A percentile compares a stretch with the other conserved stretches of the same genome.
Conservation (phyloP, 2,797 vertebrate species). For the Aselliscus stoliczkanus region DNA sequence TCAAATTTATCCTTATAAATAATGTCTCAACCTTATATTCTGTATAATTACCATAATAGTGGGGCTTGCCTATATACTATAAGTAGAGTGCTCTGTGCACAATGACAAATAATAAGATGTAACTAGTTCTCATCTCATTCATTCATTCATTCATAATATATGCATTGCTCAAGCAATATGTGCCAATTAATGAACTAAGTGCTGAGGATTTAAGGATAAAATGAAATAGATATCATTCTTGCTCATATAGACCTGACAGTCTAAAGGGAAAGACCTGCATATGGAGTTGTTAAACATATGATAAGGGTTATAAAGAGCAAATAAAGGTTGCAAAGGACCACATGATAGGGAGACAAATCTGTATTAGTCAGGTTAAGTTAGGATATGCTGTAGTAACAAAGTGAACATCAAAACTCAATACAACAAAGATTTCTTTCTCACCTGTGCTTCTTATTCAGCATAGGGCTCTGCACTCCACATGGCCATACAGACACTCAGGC, state of each 20-base stretch:
- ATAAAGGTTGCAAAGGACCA: not conserved
- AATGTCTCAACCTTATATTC: constrained; percentile 24
- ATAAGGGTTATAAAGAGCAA: not conserved
- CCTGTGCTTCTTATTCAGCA: not conserved
- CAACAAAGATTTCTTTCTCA: not conserved
- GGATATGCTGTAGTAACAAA: not conserved
- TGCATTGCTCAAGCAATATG: not conserved
- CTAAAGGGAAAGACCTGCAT: not conserved
- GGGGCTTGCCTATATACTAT: not conserved
- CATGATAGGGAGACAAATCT: not conserved
- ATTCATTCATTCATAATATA: not conserved
- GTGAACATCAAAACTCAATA: not conserved
- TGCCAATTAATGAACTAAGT: not conserved
- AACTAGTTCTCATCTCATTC: not conserved
- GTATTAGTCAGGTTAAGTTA: not conserved
- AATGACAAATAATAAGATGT: not conserved
- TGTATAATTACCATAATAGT: constrained; percentile 40
- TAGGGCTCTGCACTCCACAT: not conserved
- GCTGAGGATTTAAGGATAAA: not conserved
- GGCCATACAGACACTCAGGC: not conserved
- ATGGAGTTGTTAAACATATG: not conserved
- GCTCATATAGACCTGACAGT: not conserved
- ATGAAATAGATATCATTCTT: not conserved
- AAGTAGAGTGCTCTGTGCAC: not conserved
- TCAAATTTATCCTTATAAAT: constrained; percentile 33